These are phyloP conservation scores for Mico argentatus DNA, from an alignment of 2,797 vertebrate species.

Conservation along the genomic window DNA sequence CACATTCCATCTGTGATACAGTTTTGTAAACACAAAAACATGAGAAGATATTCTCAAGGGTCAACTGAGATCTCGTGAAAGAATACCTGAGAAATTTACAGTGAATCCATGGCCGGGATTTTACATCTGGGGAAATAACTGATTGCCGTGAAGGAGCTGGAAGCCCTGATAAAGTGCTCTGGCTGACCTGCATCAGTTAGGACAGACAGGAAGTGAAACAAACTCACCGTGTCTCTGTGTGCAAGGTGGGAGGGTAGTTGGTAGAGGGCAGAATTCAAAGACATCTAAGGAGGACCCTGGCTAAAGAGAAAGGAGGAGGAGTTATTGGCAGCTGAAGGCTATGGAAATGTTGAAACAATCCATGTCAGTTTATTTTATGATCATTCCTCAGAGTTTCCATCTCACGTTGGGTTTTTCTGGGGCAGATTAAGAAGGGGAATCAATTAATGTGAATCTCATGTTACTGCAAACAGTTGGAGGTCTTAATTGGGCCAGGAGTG, in stretches of 20 bases:
- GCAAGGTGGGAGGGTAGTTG: not conserved
- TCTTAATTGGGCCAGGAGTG: conserved; percentile 88
- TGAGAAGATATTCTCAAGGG: not conserved
- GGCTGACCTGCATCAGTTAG: not conserved
- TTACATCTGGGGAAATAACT: not conserved
- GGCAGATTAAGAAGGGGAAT: conserved; percentile 65
- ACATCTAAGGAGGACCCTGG: not conserved
- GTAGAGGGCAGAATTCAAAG: not conserved
- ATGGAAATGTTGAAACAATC: conserved; percentile 51
- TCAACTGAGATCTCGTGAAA: not conserved
- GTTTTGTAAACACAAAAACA: not conserved
- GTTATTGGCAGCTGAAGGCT: not conserved
- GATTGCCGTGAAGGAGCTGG: not conserved
- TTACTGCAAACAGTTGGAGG: conserved; percentile 91
- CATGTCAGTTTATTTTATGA: conserved; percentile 65
- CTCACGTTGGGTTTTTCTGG: conserved; percentile 62
- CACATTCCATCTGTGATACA: not conserved
- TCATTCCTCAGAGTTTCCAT: conserved; percentile 64
- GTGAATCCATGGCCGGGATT: not conserved
- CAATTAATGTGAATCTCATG: conserved; percentile 89
- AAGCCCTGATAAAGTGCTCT: not conserved
- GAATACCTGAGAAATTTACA: not conserved
- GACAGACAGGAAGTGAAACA: not conserved
- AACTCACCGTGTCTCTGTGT: not conserved
- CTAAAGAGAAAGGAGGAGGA: not conserved